Conservation (phyloP, 2,797 vertebrate species). For the Acanthurus lineatus region DNA sequence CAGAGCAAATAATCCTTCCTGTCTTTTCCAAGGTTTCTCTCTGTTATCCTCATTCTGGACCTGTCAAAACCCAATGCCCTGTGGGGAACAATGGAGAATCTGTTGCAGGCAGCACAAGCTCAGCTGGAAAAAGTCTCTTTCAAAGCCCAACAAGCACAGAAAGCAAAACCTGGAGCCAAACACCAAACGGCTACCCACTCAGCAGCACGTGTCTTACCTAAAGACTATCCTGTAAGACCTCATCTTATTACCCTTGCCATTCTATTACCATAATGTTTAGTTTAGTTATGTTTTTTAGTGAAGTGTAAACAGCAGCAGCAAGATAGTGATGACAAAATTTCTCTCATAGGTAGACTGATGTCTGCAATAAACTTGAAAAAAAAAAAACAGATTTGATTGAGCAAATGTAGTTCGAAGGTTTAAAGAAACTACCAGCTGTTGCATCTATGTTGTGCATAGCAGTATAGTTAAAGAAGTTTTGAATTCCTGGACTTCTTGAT, state of each 20-base stretch:
- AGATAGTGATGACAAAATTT: no score
- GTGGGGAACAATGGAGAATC: constrained; percentile 92
- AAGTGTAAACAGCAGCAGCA: no score
- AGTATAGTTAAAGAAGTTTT: not conserved
- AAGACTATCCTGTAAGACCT: constrained; percentile 92
- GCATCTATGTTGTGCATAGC: no score
- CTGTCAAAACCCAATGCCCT: constrained; percentile 92
- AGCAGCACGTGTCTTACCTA: constrained; percentile 83
- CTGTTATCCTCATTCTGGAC: constrained; percentile 93
- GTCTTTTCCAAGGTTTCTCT: constrained; percentile 87
- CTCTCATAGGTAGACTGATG: no score
- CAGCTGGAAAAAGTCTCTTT: constrained; percentile 87
- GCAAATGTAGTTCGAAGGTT: no score
- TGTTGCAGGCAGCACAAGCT: constrained; percentile 87
- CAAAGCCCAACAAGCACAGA: constrained; percentile 83
- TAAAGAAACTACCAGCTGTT: no score
- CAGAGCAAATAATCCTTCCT: not conserved
- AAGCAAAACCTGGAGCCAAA: constrained; percentile 80
- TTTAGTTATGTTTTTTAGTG: not conserved
- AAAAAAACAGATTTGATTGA: no score
- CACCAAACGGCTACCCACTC: constrained; percentile 78
- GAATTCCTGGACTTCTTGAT: not conserved
- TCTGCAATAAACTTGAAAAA: no score
- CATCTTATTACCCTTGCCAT: not conserved
- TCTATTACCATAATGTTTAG: not conserved